Evolutionary conservation across 2,113 vertebrate genomes (phyloP).

Genomic region (human (Homo sapiens)): GRCh38 chrX:75080001-75080500

Average conservation of each 20-base stretch:
- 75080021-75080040: background rate
- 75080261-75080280: conserved; percentile 13
- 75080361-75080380: too few relatives aligned
- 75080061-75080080: conserved; percentile 6
- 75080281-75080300: background rate
- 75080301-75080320: background rate
- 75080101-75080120: background rate
- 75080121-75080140: background rate
- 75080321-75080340: too few relatives aligned
- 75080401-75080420: too few relatives aligned
- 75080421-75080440: too few relatives aligned
- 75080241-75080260: background rate
- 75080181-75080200: background rate
- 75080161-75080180: background rate
- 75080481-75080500: too few relatives aligned
- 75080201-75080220: conserved; percentile 31
- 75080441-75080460: too few relatives aligned
- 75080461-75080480: too few relatives aligned
- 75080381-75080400: too few relatives aligned
- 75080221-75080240: background rate
- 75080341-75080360: too few relatives aligned
- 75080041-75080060: background rate
- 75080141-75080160: background rate
- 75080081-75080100: background rate
- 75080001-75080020: background rate